Evolutionary conservation across 2,797 vertebrate genomes (phyloP).

Genomic region (Sebastes alutus): DNA sequence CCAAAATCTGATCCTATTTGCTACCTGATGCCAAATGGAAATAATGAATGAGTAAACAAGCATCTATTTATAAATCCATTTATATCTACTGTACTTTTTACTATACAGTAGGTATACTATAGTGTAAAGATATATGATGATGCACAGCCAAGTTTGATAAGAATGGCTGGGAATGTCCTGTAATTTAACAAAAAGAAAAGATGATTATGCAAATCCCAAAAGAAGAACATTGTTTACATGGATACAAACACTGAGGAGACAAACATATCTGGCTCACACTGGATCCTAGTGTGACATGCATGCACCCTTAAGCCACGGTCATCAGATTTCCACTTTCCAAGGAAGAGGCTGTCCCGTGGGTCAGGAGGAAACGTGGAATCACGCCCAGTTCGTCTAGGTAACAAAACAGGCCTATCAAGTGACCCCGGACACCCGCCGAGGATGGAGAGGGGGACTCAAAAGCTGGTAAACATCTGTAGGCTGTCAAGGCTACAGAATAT

Average conservation of each 20-base stretch:
- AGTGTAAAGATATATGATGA: neutral
- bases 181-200: neutral
- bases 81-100: neutral
- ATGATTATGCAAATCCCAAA: neutral
- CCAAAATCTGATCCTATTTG: neutral
- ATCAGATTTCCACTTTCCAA: conserved; percentile 61
- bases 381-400: neutral
- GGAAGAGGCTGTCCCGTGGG: conserved; percentile 12
- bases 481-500: neutral
- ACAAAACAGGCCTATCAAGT: conserved; percentile 48
- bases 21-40: neutral
- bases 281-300: conserved; percentile 15
- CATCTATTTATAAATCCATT: neutral
- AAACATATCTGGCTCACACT: conserved; percentile 32
- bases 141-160: neutral
- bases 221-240: neutral
- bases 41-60: neutral
- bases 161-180: neutral
- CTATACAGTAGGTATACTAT: neutral
- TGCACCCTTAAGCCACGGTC: conserved; percentile 11
- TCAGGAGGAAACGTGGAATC: conserved; percentile 47
- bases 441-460: neutral
- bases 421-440: neutral
- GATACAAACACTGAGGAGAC: conserved; percentile 12
- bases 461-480: conserved; percentile 46